Percentiles rank a stretch among this genome's conserved stretches.
These are phyloP conservation scores for Gasterosteus aculeatus DNA, from an alignment of 2,113 vertebrate species.

Conservation along the genomic window DNA sequence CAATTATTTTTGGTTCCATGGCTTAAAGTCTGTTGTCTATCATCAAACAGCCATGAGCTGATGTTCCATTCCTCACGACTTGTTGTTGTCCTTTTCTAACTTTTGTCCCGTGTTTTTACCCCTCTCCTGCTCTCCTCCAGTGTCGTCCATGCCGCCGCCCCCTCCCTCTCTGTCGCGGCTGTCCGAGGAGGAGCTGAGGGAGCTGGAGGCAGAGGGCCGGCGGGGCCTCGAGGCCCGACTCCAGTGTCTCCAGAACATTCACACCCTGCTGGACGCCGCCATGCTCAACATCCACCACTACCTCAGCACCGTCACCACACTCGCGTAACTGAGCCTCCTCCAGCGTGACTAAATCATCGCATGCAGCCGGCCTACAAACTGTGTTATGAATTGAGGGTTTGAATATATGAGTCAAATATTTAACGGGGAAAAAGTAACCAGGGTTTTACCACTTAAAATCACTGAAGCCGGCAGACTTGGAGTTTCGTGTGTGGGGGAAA, in stretches of 20 bases:
- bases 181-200: conserved; percentile 89
- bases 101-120: not conserved
- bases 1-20: not conserved
- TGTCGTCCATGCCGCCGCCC: conserved; percentile 92
- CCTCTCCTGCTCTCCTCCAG: conserved; percentile 62
- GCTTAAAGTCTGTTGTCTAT: no score
- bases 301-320: conserved; percentile 87
- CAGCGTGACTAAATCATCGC: not conserved
- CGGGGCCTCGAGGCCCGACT: conserved; percentile 91
- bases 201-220: conserved; percentile 91
- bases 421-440: not conserved
- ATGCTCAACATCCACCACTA: conserved; percentile 98
- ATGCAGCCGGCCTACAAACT: not conserved
- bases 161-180: conserved; percentile 89
- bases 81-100: not conserved
- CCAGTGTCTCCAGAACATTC: conserved; percentile 95
- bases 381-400: not conserved
- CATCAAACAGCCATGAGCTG: no score
- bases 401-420: not conserved
- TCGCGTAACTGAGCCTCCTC: conserved; percentile 76
- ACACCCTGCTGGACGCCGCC: conserved; percentile 92
- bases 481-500: not conserved
- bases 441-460: not conserved
- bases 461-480: not conserved
- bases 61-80: no score